Conservation (phyloP, 2,888 invertebrate species). For the Calliopum simillimum region DNA sequence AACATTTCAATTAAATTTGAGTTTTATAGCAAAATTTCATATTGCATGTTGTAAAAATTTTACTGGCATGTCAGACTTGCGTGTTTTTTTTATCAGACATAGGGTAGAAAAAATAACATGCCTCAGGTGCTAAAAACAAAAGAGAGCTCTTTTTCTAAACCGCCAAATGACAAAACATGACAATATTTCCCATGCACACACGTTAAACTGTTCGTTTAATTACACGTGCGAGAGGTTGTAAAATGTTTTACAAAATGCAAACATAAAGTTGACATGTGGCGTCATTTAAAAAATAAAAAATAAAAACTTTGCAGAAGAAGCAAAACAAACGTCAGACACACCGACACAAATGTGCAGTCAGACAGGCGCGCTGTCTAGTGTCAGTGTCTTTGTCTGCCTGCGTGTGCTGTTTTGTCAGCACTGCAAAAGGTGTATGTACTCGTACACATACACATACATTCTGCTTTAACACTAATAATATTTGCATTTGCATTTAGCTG, state of each 20-base stretch:
- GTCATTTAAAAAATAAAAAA: conserved; percentile 4
- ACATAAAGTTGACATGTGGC: conserved; percentile 17
- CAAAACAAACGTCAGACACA: conserved; percentile 1
- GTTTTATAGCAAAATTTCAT: too few species aligned
- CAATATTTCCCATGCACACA: too few species aligned
- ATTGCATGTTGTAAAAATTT: too few species aligned
- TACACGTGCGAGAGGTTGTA: neutral
- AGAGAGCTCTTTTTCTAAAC: too few species aligned
- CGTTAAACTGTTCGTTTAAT: too few species aligned
- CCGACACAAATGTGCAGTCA: neutral
- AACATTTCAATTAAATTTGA: too few species aligned
- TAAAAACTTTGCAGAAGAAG: neutral
- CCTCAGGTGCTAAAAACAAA: conserved; percentile 23
- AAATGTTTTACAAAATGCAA: conserved; percentile 10
- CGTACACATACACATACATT: too few species aligned
- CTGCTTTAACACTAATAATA: conserved; percentile 47
- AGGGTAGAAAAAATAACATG: too few species aligned
- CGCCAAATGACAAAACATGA: too few species aligned
- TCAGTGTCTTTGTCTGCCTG: neutral
- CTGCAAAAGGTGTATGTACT: neutral
- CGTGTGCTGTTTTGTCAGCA: neutral
- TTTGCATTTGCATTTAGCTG: conserved; percentile 51
- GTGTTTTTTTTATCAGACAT: too few species aligned
- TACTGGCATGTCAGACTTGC: too few species aligned
- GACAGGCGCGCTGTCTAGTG: conserved; percentile 15